A percentile compares a stretch with the other conserved stretches of the same genome.
These are phyloP conservation scores for Ligdia adustata DNA, from an alignment of 2,888 invertebrate genomes.

Conservation along the genomic window DNA sequence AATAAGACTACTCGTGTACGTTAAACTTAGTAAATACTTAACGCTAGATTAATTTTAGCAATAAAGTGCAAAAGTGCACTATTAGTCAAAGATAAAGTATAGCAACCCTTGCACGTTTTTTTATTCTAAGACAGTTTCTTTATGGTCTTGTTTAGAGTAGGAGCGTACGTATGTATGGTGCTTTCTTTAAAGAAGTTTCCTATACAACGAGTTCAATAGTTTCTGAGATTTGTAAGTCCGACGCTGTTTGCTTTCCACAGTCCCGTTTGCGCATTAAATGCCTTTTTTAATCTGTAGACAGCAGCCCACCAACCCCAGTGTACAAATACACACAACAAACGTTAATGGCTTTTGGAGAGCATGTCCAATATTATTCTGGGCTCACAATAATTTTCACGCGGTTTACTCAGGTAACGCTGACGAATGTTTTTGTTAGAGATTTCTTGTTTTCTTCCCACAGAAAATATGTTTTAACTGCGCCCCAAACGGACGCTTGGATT, in stretches of 20 bases:
- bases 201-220: too few relatives aligned
- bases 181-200: too few relatives aligned
- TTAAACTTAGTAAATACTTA: too few relatives aligned
- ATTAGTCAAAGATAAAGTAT: too few relatives aligned
- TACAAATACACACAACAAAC: conserved; percentile 70
- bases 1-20: too few relatives aligned
- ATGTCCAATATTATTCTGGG: conserved; percentile 77
- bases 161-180: too few relatives aligned
- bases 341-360: conserved; percentile 78
- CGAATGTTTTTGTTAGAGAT: conserved; percentile 67
- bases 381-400: conserved; percentile 76
- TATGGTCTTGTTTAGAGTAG: too few relatives aligned
- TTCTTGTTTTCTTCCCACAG: conserved; percentile 60
- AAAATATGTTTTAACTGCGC: conserved; percentile 46
- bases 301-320: conserved; percentile 47
- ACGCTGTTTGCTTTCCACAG: neutral
- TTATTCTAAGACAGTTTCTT: too few relatives aligned
- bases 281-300: conserved; percentile 51
- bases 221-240: too few relatives aligned
- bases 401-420: conserved; percentile 57
- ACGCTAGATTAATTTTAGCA: too few relatives aligned
- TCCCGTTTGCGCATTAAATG: conserved; percentile 36
- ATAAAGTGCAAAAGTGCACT: too few relatives aligned
- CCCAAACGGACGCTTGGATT: conserved; percentile 45
- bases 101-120: too few relatives aligned